Conservation (phyloP, 2,888 invertebrate genomes). For the Acanthosepion pharaonis region DNA sequence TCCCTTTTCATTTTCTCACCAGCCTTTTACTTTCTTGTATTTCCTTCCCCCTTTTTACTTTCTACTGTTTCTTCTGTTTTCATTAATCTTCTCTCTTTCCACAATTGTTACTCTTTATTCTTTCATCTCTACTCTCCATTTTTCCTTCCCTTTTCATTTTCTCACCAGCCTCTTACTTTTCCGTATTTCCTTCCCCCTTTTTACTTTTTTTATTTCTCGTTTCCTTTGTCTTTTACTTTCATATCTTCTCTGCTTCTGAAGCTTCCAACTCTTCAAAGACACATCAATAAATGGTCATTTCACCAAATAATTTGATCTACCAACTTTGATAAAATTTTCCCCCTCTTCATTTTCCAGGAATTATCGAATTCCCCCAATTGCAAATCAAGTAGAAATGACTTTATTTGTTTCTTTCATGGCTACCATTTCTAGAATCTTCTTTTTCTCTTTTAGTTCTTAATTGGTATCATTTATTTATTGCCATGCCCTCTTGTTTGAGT, state of each 20-base stretch:
- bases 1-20: too few relatives aligned
- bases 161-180: too few relatives aligned
- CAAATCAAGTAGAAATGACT: neutral
- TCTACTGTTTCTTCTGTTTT: too few relatives aligned
- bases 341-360: neutral
- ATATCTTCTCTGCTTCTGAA: neutral
- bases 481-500: neutral
- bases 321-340: neutral
- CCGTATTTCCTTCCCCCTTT: too few relatives aligned
- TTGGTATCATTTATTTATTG: slow-evolving; percentile 33
- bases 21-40: too few relatives aligned
- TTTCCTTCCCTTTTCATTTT: too few relatives aligned
- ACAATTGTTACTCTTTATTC: too few relatives aligned
- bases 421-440: neutral
- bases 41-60: too few relatives aligned
- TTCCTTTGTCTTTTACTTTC: too few relatives aligned
- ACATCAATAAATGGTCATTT: neutral
- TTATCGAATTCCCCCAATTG: neutral
- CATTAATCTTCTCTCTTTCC: too few relatives aligned
- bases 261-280: neutral
- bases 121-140: too few relatives aligned
- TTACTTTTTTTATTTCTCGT: too few relatives aligned
- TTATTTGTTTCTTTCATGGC: neutral
- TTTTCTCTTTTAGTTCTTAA: neutral
- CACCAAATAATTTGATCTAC: neutral